Evolutionary conservation across 2,113 vertebrate genomes (phyloP).

Genomic region (Prochilodus magdalenae): DNA sequence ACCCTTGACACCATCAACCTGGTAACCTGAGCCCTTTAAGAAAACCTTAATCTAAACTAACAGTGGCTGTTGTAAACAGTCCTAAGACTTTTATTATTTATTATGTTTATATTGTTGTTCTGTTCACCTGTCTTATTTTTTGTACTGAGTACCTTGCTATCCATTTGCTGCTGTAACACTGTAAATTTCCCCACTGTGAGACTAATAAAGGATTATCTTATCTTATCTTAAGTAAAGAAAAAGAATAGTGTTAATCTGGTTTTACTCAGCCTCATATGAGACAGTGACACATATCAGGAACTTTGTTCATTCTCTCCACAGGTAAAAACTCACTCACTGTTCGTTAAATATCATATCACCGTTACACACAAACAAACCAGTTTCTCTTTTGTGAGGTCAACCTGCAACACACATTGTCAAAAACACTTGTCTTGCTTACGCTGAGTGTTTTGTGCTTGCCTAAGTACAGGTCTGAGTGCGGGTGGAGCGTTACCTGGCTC

Average conservation of each 20-base stretch:
- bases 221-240: too few species aligned
- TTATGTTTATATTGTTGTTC: too few species aligned
- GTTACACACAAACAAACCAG: background rate
- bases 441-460: background rate
- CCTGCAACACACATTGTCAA: background rate
- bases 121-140: too few species aligned
- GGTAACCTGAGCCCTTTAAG: background rate
- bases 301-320: too few species aligned
- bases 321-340: background rate
- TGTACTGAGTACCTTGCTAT: too few species aligned
- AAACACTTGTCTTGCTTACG: background rate
- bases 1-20: background rate
- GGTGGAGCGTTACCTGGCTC: conserved; percentile 85
- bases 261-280: background rate
- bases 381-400: background rate
- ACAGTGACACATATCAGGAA: too few species aligned
- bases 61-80: background rate
- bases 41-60: background rate
- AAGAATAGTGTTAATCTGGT: background rate
- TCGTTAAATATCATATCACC: background rate
- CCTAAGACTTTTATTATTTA: too few species aligned
- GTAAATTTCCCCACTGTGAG: too few species aligned
- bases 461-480: background rate
- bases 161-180: too few species aligned
- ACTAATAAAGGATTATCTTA: too few species aligned